phyloP scores from a whole-genome alignment of 2,888 invertebrate species.

The Lycaena phlaeas region DNA sequence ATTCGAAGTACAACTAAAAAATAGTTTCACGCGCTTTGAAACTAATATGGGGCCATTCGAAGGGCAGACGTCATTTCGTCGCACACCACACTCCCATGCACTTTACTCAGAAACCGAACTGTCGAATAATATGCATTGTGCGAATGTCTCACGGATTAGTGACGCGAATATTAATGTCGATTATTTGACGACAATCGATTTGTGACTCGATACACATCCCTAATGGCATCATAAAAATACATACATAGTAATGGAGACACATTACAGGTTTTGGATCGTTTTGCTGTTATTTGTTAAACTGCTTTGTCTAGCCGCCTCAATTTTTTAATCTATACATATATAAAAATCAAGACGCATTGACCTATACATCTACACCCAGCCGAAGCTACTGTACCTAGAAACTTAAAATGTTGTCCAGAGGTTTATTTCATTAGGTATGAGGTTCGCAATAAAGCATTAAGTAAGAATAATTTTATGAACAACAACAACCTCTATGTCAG shows the following conservation, averaged over 20 bases:
- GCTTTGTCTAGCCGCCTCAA: too few species aligned
- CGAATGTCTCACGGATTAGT: slow-evolving; percentile 65
- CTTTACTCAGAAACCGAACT: slow-evolving; percentile 68
- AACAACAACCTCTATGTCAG: too few species aligned
- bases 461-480: too few species aligned
- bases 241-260: background rate
- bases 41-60: slow-evolving; percentile 42
- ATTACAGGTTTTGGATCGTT: too few species aligned
- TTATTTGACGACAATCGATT: slow-evolving; percentile 31
- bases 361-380: too few species aligned
- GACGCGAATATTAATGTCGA: slow-evolving; percentile 65
- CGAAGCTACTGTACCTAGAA: too few species aligned
- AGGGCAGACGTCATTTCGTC: slow-evolving; percentile 56
- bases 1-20: background rate
- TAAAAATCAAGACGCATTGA: too few species aligned
- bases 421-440: too few species aligned
- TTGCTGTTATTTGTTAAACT: too few species aligned
- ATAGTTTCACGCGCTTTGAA: slow-evolving; percentile 21
- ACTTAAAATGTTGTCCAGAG: too few species aligned
- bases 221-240: slow-evolving; percentile 1
- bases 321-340: too few species aligned
- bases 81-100: slow-evolving; percentile 56
- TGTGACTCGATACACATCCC: background rate
- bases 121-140: slow-evolving; percentile 72
- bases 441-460: too few species aligned